Conservation (phyloP, 2,888 invertebrate species). For the Gandaritis pyraliata region DNA sequence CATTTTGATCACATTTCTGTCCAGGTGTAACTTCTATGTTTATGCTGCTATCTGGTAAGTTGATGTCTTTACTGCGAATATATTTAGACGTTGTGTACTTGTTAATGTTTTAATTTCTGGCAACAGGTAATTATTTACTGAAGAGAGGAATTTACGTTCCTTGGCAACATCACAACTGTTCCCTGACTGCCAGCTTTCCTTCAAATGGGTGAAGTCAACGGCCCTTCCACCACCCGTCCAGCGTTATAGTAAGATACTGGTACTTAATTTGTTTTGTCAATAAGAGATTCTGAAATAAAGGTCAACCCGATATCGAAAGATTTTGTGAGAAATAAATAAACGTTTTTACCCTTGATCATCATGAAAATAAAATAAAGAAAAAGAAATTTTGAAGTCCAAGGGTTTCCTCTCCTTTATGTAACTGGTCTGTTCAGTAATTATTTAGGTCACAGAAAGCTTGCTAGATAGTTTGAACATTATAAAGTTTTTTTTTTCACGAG, state of each 20-base stretch:
- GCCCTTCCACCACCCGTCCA: constrained; percentile 52
- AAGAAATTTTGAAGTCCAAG: constrained; percentile 49
- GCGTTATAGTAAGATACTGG: constrained; percentile 80
- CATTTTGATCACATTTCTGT: constrained; percentile 56
- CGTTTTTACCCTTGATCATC: constrained; percentile 25
- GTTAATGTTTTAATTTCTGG: constrained; percentile 53
- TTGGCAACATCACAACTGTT: constrained; percentile 6
- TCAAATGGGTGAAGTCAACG: constrained; percentile 37
- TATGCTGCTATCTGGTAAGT: constrained; percentile 66
- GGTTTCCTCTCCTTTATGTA: constrained; percentile 55
- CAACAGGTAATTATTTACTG: constrained; percentile 65
- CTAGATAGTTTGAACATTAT: neutral
- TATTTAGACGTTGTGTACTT: constrained; percentile 48
- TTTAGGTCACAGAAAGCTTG: constrained; percentile 15
- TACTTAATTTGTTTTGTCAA: constrained; percentile 80
- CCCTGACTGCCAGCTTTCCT: constrained; percentile 5
- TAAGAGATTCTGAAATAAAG: constrained; percentile 64
- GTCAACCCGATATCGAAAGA: constrained; percentile 55
- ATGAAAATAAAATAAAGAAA: constrained; percentile 44
- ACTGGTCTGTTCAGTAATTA: constrained; percentile 52
- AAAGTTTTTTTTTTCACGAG: neutral
- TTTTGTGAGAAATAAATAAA: constrained; percentile 50
- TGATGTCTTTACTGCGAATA: constrained; percentile 59
- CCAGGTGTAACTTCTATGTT: constrained; percentile 58
- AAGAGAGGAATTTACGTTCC: constrained; percentile 10